Evolutionary conservation across 1,140 invertebrate species (phyloP), one percentile per base, ranked within the genome.

Genomic region (Drosophila tsacasi): DNA sequence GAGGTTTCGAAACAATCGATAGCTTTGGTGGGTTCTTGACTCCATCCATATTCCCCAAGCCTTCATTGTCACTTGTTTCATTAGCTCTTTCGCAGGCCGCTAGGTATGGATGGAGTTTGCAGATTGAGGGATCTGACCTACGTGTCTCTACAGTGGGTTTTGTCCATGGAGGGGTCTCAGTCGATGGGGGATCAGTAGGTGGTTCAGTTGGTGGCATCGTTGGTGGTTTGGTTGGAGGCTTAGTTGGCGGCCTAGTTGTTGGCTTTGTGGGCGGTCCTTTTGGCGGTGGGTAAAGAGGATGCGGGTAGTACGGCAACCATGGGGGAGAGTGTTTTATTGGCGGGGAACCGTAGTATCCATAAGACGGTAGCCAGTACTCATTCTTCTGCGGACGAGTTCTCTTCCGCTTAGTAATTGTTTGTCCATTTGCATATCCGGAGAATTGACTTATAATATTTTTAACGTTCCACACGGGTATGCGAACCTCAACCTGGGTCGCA

Each of bases 401-500:
- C 3, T 52, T 52, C 7, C n/a, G 10, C 27, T n/a, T 52, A 52
- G n/a, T 19, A n/a, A 10, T 30, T 6, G 6, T n/a, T 4, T 30
- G 17, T 30, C 50, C 32, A 35, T 35, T 35, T 10, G 13, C 32
- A 35, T 35, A 35, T 0, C 32, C 25, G 25, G 17, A 13, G 12
- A 19, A 10, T 10, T 30, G 25, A 12, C 25, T 12, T 27, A 52
- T 21, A 1, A 54, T 21, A 15, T 55, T 55, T 10, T 8, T 12
- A 21, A 21, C 52, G 35, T 17, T 55, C 30, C 52, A 55, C 19
- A 55, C 52, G 13, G 30, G 30, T 21, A 55, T 21, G 15, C 52
- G 52, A 5, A 55, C 52, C 52, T 35, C 13, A 15, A 55, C 19
- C 19, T 21, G 52, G 19, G 15, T 32, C 2, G n/a, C 52, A 21